Conservation (phyloP, 1,140 invertebrate species). For the Heliconius eleuchia region DNA sequence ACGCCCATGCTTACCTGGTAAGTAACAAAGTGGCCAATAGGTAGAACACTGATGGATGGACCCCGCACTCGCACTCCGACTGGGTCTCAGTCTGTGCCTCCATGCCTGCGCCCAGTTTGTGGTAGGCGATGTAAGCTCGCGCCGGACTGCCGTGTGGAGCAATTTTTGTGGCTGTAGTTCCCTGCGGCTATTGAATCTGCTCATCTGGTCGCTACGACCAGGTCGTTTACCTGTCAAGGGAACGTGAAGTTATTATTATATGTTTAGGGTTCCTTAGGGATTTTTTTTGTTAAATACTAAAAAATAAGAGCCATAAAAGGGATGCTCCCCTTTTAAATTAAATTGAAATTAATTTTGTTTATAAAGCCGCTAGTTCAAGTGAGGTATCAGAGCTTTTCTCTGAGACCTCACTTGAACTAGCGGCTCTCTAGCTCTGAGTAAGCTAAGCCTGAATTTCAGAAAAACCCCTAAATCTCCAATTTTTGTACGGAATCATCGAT, state of each 20-base stretch:
- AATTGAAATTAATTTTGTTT: too few relatives aligned
- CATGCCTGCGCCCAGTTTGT: constrained; percentile 73
- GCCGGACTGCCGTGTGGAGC: constrained; percentile 75
- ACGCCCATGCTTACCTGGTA: constrained; percentile 59
- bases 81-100: constrained; percentile 71
- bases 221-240: constrained; percentile 48
- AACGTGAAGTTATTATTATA: neutral
- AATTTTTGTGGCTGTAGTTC: constrained; percentile 70
- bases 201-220: constrained; percentile 71
- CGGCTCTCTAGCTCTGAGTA: too few relatives aligned
- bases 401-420: too few relatives aligned
- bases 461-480: too few relatives aligned
- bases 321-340: too few relatives aligned
- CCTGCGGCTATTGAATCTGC: constrained; percentile 58
- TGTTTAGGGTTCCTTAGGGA: too few relatives aligned
- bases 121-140: constrained; percentile 77
- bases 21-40: constrained; percentile 76
- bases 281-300: too few relatives aligned
- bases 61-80: constrained; percentile 74
- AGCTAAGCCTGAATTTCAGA: too few relatives aligned
- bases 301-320: too few relatives aligned
- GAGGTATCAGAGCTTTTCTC: too few relatives aligned
- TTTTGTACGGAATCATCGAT: too few relatives aligned
- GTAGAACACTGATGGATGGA: constrained; percentile 77
- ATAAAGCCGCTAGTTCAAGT: too few relatives aligned